Percentiles rank a stretch among this genome's conserved stretches.
Evolutionary conservation across 2,888 invertebrate genomes (phyloP).

Genomic region (Hydropsyche betteni): DNA sequence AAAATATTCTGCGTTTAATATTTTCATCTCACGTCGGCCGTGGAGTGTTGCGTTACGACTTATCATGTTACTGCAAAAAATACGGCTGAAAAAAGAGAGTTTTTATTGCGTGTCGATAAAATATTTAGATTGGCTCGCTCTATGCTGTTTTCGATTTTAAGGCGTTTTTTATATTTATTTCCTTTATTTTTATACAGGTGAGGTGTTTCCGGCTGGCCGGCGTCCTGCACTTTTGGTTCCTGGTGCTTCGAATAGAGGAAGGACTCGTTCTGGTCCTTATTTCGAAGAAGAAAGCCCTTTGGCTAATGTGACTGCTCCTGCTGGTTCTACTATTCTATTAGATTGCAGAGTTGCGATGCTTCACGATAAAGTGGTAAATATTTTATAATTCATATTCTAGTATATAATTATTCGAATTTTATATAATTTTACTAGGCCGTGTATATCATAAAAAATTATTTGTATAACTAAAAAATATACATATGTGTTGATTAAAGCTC

Average conservation of each 20-base stretch:
- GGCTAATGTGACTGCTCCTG: slow-evolving; percentile 67
- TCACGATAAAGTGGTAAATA: slow-evolving; percentile 68
- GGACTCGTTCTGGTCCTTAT: slow-evolving; percentile 64
- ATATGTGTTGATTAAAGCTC: too few species aligned
- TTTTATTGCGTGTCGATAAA: slow-evolving; percentile 25
- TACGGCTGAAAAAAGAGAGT: background rate
- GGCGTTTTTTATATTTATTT: background rate
- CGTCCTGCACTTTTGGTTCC: slow-evolving; percentile 46
- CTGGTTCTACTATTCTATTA: slow-evolving; percentile 67
- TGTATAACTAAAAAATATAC: too few species aligned
- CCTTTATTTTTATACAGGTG: slow-evolving; percentile 38
- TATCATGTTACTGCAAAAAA: slow-evolving; percentile 11
- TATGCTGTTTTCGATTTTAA: slow-evolving; percentile 12
- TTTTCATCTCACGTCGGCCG: slow-evolving; percentile 27
- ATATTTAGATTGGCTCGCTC: slow-evolving; percentile 20
- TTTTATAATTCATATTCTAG: background rate
- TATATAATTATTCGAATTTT: too few species aligned
- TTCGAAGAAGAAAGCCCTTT: slow-evolving; percentile 69
- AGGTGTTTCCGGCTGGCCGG: slow-evolving; percentile 44
- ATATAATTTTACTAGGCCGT: too few species aligned
- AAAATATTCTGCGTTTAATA: slow-evolving; percentile 24
- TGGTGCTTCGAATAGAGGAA: slow-evolving; percentile 55
- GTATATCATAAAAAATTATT: too few species aligned
- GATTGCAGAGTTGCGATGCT: slow-evolving; percentile 70
- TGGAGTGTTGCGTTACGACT: slow-evolving; percentile 9